phyloP scores from a whole-genome alignment of 2,888 invertebrate species.

The Cloeon dipterum region DNA sequence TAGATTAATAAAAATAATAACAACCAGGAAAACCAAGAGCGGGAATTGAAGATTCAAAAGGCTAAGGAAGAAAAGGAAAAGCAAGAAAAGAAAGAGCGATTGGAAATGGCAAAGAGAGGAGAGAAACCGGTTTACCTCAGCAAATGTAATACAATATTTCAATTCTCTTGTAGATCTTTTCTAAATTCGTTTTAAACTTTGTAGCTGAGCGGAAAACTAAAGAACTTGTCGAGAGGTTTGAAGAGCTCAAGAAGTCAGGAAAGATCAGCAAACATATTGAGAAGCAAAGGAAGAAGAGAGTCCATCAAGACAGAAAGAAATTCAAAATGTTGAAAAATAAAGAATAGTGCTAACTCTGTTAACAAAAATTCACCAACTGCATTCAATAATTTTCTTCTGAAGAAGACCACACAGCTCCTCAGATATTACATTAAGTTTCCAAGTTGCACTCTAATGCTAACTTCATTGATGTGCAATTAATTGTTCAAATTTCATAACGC shows the following conservation, averaged over 20 bases:
- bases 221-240: conserved; percentile 54
- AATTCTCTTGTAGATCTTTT: conserved; percentile 8
- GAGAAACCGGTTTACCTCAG: conserved; percentile 46
- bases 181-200: conserved; percentile 3
- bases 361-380: no score
- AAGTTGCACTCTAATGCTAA: no score
- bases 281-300: conserved; percentile 53
- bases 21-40: conserved; percentile 59
- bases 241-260: conserved; percentile 52
- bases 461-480: no score
- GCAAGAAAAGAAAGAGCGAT: conserved; percentile 28
- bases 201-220: conserved; percentile 55
- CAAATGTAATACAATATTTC: conserved; percentile 31
- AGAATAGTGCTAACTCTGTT: no score
- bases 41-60: conserved; percentile 33
- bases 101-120: conserved; percentile 36
- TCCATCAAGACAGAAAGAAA: conserved; percentile 17
- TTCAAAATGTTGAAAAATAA: conserved; percentile 8
- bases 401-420: no score
- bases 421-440: no score
- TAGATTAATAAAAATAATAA: no score
- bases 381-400: no score
- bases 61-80: conserved; percentile 27
- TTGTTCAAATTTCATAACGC: no score
- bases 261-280: conserved; percentile 60